Base-by-base conservation (phyloP, 2,113 vertebrate species). In the Acanthochromis polyacanthus region DNA sequence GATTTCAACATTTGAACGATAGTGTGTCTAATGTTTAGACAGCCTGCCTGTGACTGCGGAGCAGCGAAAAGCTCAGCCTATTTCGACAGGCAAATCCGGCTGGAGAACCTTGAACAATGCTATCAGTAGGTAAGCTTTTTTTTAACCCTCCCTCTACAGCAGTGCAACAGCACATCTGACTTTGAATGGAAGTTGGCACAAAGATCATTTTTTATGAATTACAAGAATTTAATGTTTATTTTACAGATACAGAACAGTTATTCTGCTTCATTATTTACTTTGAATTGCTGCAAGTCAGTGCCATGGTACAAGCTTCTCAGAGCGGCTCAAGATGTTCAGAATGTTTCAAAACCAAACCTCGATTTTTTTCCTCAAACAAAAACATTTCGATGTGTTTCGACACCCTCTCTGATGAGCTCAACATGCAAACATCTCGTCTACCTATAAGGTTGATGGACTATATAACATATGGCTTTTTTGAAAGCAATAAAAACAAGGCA, bases 401-500 rank as follows among this genome's bases (percentile, higher is more conserved):
- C 89, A 87, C 71, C 83, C 82, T 87, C 81, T 93, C 87, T 71
- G 86, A 89, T 91, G 89, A 92, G 92, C 93, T 92, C 92, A 85
- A 88, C 95, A 95, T 95, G 94, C 94, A 95, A 93, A 93, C 86
- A 92, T 90, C 92, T 90, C 30, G 81, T 90, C 93, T 93, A 94
- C 86, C 88, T 92, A 93, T 75, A 92, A 93, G 89, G 89, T 90
- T 74, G 88, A 88, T 87, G 90, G 88, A 92, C 91, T 91, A 88
- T 83, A 88, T 91, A 85, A 86, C 83, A 90, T 95, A 96, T 96
- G 95, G 95, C 95, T 96, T 96, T 94, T 94, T 95, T 94, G 81
- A 94, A 95, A 95, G 93, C 94, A 91, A 89, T 91, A 89, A 88
- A 91, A 91, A 93, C 85, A 92, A 92, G 75, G 80, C 84, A 91